These are phyloP conservation scores for Oreochromis niloticus DNA, from an alignment of 2,113 vertebrate species.

Conservation along the genomic window DNA sequence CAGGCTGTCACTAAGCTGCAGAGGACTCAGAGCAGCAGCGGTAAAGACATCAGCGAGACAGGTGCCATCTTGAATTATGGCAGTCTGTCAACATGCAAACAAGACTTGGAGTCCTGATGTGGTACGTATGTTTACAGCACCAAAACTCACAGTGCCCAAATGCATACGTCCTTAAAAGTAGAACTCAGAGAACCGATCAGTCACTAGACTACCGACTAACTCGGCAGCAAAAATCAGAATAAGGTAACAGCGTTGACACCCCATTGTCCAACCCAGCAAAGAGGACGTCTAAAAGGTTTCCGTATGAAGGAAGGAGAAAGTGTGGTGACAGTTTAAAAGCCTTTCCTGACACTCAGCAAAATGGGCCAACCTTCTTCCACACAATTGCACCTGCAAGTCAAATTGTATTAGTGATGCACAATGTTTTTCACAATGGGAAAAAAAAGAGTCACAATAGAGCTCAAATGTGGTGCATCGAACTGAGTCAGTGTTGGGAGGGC, in stretches of 20 bases:
- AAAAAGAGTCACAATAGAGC: constrained; percentile 47
- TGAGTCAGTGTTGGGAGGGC: constrained; percentile 38
- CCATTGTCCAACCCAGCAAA: constrained; percentile 43
- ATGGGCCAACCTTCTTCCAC: constrained; percentile 67
- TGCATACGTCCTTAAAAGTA: background rate
- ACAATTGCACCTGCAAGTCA: constrained; percentile 72
- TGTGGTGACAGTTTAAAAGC: constrained; percentile 79
- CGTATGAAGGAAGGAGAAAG: constrained; percentile 46
- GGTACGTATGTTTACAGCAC: constrained; percentile 18
- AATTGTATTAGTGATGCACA: constrained; percentile 75
- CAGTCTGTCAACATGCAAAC: constrained; percentile 45
- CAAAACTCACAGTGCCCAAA: background rate
- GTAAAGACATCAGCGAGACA: constrained; percentile 49
- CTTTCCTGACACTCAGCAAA: constrained; percentile 60
- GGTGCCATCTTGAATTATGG: constrained; percentile 61
- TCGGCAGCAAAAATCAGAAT: constrained; percentile 11
- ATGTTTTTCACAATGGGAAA: constrained; percentile 41
- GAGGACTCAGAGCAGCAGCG: constrained; percentile 11
- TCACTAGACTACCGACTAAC: constrained; percentile 6
- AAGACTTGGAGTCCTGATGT: constrained; percentile 24
- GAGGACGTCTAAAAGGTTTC: constrained; percentile 69
- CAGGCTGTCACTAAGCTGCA: constrained; percentile 9
- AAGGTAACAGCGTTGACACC: constrained; percentile 23
- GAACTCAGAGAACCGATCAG: constrained; percentile 15
- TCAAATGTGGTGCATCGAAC: constrained; percentile 40